Conservation (phyloP, 2,797 vertebrate genomes). For the Chromis chromis region DNA sequence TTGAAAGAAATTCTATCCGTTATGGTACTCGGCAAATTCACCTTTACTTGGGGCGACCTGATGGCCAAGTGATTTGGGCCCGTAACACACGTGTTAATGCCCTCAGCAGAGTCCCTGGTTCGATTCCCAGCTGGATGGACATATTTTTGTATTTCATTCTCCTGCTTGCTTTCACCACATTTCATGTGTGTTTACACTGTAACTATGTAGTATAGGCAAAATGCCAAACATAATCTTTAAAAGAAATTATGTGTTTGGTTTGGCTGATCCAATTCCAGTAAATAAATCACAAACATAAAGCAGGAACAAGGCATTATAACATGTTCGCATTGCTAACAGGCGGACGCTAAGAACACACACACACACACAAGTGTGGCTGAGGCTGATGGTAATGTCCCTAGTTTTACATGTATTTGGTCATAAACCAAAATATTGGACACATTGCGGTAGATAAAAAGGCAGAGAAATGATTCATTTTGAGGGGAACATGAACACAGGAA, state of each 20-base stretch:
- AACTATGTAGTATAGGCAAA: not conserved
- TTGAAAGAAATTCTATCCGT: not conserved
- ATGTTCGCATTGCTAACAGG: too few relatives aligned
- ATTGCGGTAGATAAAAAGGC: too few relatives aligned
- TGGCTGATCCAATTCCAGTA: not conserved
- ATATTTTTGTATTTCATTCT: not conserved
- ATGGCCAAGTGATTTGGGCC: too few relatives aligned
- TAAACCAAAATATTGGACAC: too few relatives aligned
- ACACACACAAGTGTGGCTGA: too few relatives aligned
- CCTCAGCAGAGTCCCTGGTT: not conserved
- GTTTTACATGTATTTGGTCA: too few relatives aligned
- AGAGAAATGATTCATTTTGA: not conserved
- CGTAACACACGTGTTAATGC: not conserved
- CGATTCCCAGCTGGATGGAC: not conserved
- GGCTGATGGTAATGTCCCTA: too few relatives aligned
- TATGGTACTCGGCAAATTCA: not conserved
- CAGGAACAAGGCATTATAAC: too few relatives aligned
- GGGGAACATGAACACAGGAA: not conserved
- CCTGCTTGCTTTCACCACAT: not conserved
- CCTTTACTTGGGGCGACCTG: not conserved
- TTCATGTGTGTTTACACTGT: not conserved
- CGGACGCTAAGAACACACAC: too few relatives aligned
- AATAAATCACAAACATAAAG: too few relatives aligned
- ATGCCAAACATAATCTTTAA: too few relatives aligned
- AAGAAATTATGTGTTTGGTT: too few relatives aligned